A percentile compares a stretch with the other conserved stretches of the same genome.
Evolutionary conservation across 2,888 invertebrate genomes (phyloP).

Genomic region (Mythimna ferrago): DNA sequence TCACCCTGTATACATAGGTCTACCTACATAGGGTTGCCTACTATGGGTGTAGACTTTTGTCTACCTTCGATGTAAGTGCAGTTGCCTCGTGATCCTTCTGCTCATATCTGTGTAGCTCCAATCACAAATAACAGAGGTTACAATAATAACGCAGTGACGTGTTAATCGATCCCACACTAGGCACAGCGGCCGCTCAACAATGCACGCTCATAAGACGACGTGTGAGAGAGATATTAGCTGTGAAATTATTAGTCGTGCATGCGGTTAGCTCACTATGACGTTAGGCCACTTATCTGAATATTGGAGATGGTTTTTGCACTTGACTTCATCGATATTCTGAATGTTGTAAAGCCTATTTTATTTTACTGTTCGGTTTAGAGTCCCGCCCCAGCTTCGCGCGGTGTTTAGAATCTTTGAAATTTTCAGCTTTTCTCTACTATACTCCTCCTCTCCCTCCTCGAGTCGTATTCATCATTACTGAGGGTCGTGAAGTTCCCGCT

Average conservation of each 20-base stretch:
- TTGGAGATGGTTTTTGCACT: conserved; percentile 19
- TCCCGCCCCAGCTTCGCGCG: too few relatives aligned
- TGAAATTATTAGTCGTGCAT: conserved; percentile 52
- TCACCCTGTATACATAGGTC: too few relatives aligned
- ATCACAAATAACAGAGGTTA: conserved; percentile 44
- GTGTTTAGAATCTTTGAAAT: too few relatives aligned
- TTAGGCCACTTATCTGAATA: conserved; percentile 38
- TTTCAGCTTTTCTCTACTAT: too few relatives aligned
- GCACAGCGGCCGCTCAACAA: conserved; percentile 54
- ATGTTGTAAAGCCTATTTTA: conserved; percentile 12
- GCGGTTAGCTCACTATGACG: conserved; percentile 46
- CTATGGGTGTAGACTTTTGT: not conserved
- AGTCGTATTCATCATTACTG: too few relatives aligned
- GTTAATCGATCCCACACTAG: conserved; percentile 54
- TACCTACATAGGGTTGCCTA: not conserved
- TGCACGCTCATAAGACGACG: conserved; percentile 35
- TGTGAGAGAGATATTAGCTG: conserved; percentile 54
- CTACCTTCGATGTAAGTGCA: not conserved
- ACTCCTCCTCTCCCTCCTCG: too few relatives aligned
- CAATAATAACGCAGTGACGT: conserved; percentile 54
- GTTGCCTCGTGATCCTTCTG: conserved; percentile 39
- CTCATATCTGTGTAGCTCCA: conserved; percentile 1
- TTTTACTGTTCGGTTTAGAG: not conserved
- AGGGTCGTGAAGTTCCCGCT: too few relatives aligned
- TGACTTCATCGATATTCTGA: conserved; percentile 23